Conservation (phyloP, 2,888 invertebrate genomes). For the Hoplodrina ambigua region DNA sequence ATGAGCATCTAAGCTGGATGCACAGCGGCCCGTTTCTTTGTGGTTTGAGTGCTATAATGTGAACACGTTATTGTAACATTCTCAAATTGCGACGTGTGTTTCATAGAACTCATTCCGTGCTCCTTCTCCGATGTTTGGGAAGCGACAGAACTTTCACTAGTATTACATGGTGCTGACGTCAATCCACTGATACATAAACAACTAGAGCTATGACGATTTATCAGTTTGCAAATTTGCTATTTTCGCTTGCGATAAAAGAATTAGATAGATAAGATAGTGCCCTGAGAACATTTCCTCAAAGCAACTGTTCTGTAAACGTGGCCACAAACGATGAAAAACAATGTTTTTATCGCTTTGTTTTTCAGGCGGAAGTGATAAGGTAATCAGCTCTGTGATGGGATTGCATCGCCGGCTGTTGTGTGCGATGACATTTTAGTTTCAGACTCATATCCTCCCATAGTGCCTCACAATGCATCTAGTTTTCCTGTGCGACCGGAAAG, state of each 20-base stretch:
- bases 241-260: conserved; percentile 74
- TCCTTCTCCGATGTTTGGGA: conserved; percentile 41
- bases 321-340: conserved; percentile 66
- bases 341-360: conserved; percentile 63
- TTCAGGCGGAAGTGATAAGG: conserved; percentile 77
- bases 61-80: conserved; percentile 3
- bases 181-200: conserved; percentile 63
- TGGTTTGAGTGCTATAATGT: conserved; percentile 7
- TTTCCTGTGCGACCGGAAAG: conserved; percentile 87
- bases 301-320: conserved; percentile 71
- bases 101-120: conserved; percentile 13
- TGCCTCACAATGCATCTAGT: conserved; percentile 76
- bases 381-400: conserved; percentile 58
- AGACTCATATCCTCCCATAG: conserved; percentile 73
- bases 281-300: conserved; percentile 81
- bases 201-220: conserved; percentile 66
- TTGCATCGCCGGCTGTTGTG: conserved; percentile 52
- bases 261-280: conserved; percentile 76
- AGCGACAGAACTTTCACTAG: conserved; percentile 40
- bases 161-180: conserved; percentile 66
- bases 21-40: conserved; percentile 7
- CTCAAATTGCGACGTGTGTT: conserved; percentile 7
- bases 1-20: conserved; percentile 20
- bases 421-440: conserved; percentile 60
- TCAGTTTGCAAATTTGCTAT: conserved; percentile 75